A percentile compares a stretch with the other conserved stretches of the same genome.
Evolutionary conservation across 1,140 invertebrate species (phyloP).

Genomic region (Adelges cooleyi): DNA sequence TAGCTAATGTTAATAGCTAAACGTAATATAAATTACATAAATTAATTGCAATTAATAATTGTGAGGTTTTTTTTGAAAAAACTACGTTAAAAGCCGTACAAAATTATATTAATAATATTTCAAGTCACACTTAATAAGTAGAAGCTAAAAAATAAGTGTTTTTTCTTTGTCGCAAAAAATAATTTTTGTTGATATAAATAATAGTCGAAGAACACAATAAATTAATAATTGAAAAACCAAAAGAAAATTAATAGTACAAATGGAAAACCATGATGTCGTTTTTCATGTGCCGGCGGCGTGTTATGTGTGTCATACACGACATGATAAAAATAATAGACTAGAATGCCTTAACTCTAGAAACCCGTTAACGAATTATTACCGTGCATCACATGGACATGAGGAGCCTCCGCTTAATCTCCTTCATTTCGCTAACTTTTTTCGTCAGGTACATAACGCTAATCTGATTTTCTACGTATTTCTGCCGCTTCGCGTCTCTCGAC

Average conservation of each 20-base stretch:
- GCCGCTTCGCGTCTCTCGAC: constrained; percentile 14
- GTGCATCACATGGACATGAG: not conserved
- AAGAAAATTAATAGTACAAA: not conserved
- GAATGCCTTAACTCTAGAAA: too few species aligned
- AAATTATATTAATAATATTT: too few species aligned
- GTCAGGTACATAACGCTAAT: constrained; percentile 22
- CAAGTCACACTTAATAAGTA: too few species aligned
- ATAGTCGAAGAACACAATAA: not conserved
- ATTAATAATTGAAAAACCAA: not conserved
- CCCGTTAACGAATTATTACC: not conserved
- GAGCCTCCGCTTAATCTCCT: constrained; percentile 4
- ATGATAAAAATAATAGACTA: too few species aligned
- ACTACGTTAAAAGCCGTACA: too few species aligned
- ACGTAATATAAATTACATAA: too few species aligned
- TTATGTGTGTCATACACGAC: too few species aligned
- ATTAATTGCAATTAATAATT: too few species aligned
- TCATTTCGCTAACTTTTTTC: constrained; percentile 16
- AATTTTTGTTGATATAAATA: not conserved
- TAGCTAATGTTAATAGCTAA: too few species aligned
- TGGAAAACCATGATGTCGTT: not conserved
- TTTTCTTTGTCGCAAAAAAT: too few species aligned
- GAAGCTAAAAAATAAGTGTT: too few species aligned
- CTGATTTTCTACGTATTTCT: constrained; percentile 14
- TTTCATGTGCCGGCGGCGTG: not conserved
- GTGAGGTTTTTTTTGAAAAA: too few species aligned